Evolutionary conservation across 35 echinoderm and acorn worm species (phyloP), one percentile per base, ranked within the genome.

Genomic region (Anneissia japonica): DNA sequence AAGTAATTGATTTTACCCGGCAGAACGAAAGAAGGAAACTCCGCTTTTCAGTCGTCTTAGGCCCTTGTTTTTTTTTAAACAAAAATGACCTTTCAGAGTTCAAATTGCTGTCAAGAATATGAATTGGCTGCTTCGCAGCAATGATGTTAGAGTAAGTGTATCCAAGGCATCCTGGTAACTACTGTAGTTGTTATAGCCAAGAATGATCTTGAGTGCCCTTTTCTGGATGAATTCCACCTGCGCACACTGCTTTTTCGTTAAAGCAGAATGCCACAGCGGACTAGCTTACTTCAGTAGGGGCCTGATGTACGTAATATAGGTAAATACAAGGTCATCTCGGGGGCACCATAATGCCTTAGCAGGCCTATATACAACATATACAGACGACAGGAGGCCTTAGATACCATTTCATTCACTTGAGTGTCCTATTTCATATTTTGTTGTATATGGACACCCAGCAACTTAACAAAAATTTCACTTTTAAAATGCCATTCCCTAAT

Each of bases 381-480:
- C 51, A 6, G 21, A 64, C 19, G 51, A 64, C 51, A 23, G 26
- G 51, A 64, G 51, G 51, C 11, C 51, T 64, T 64, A n/a, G n/a
- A 64, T 12, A 64, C 26, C 7, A 64, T 64, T 64, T 64, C 7
- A 2, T 64, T 64, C 11, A 64, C 19, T 64, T 64, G 51, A 64
- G 2, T 2, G 26, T 64, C 51, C 51, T 23, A 64, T 64, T 64
- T 64, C 51, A 64, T 6, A 26, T 64, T 64, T 11, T 81, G 40
- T 36, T 81, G 79, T 26, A 81, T 34, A 36, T 37, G 26, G 36
- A 81, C 36, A 39, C 79, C 79, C 39, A 81, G 37, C 28, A 81
- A 2, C 46, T 51, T 83, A 31, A 82, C 38, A 82, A 46, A 21
- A n/a, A n/a, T n/a, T 46, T 51, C 46, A 34, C 41, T 30, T 83